These are phyloP conservation scores for Larimichthys crocea DNA, from an alignment of 2,113 vertebrate species.

Conservation along the genomic window DNA sequence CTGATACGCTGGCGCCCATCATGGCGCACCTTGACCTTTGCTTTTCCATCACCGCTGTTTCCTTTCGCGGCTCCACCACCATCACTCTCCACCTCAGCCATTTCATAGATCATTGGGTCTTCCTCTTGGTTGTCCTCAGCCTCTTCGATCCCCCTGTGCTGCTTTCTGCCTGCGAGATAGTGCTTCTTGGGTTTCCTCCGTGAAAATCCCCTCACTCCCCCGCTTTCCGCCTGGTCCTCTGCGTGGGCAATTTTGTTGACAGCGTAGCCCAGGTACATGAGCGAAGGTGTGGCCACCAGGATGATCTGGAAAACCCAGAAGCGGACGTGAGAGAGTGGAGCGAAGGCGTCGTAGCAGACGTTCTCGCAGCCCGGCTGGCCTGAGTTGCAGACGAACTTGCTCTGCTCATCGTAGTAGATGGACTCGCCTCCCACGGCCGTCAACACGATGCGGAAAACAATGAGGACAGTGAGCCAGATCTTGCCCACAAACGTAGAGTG, in stretches of 20 bases:
- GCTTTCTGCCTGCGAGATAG: slow-evolving; percentile 84
- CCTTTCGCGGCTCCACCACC: slow-evolving; percentile 81
- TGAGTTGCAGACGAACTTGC: slow-evolving; percentile 96
- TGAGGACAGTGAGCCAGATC: slow-evolving; percentile 93
- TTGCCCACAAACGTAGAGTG: slow-evolving; percentile 98
- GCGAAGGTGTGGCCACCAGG: slow-evolving; percentile 90
- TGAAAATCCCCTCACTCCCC: slow-evolving; percentile 30
- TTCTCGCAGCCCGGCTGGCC: slow-evolving; percentile 95
- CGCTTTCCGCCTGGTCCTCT: slow-evolving; percentile 82
- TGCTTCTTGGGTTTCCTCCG: slow-evolving; percentile 78
- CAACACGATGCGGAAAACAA: slow-evolving; percentile 95
- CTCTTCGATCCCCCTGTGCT: slow-evolving; percentile 89
- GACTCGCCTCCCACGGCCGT: slow-evolving; percentile 95
- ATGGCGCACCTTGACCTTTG: slow-evolving; percentile 78
- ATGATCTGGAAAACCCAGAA: slow-evolving; percentile 99
- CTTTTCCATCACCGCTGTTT: slow-evolving; percentile 61
- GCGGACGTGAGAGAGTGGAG: slow-evolving; percentile 93
- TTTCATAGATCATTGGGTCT: slow-evolving; percentile 95
- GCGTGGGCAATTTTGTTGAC: slow-evolving; percentile 92
- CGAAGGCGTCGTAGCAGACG: slow-evolving; percentile 94
- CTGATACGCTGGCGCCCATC: slow-evolving; percentile 90
- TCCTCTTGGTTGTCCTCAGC: slow-evolving; percentile 91
- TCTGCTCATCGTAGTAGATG: slow-evolving; percentile 97
- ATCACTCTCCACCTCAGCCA: slow-evolving; percentile 86
- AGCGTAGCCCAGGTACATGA: slow-evolving; percentile 94